Evolutionary conservation across 2,888 invertebrate species (phyloP).

Genomic region (Stenoptilia bipunctidactyla): DNA sequence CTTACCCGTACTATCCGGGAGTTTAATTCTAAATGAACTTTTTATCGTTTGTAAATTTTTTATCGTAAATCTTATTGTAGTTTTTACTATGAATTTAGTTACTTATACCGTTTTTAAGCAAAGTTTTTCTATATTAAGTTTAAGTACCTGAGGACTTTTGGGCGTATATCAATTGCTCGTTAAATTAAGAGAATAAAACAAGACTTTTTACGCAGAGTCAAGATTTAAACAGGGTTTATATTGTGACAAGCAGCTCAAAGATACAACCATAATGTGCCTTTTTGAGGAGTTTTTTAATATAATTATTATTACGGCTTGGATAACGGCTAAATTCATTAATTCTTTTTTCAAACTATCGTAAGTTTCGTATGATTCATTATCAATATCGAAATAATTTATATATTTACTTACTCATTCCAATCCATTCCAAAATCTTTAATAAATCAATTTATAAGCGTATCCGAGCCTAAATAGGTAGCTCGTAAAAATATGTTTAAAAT

Average conservation of each 20-base stretch:
- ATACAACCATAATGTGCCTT: slow-evolving; percentile 31
- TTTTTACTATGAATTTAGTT: too few relatives aligned
- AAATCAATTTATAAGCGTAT: neutral
- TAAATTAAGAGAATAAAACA: neutral
- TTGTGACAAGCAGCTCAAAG: slow-evolving; percentile 48
- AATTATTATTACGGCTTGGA: too few relatives aligned
- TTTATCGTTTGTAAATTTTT: neutral
- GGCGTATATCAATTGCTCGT: neutral
- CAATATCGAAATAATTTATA: too few relatives aligned
- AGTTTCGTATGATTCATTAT: too few relatives aligned
- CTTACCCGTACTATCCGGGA: slow-evolving; percentile 47
- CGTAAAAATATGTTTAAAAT: too few relatives aligned
- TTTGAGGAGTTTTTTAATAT: slow-evolving; percentile 19
- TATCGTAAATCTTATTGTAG: too few relatives aligned
- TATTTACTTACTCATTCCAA: too few relatives aligned
- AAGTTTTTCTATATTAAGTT: too few relatives aligned
- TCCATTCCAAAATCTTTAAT: neutral
- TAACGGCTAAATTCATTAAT: too few relatives aligned
- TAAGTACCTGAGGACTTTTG: slow-evolving; percentile 1
- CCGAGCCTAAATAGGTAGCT: too few relatives aligned
- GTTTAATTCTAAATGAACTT: slow-evolving; percentile 18
- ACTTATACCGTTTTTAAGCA: neutral
- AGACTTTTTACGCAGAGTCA: slow-evolving; percentile 3
- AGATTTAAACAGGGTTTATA: slow-evolving; percentile 43
- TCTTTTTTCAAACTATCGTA: too few relatives aligned